phyloP scores from a whole-genome alignment of 1,140 invertebrate species.

The Aricia agestis region DNA sequence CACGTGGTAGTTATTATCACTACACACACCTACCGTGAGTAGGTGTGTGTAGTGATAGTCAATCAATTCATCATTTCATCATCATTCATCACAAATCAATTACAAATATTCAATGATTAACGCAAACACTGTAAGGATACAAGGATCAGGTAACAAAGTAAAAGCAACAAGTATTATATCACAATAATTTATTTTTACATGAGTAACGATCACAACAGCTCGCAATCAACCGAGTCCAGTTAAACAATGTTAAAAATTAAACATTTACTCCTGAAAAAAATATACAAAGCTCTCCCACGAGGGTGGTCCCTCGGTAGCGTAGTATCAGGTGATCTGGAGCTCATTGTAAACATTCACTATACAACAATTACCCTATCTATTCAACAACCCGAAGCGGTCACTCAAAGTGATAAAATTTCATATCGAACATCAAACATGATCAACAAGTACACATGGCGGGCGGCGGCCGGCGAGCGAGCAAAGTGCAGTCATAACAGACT shows the following conservation, averaged over 20 bases:
- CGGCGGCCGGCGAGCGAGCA: not conserved
- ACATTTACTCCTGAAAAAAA: constrained; percentile 41
- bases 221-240: constrained; percentile 50
- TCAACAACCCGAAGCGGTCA: constrained; percentile 58
- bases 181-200: constrained; percentile 76
- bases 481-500: not conserved
- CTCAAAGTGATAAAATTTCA: constrained; percentile 59
- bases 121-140: no score
- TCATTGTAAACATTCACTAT: constrained; percentile 34
- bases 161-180: constrained; percentile 51
- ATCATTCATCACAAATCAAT: no score
- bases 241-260: constrained; percentile 51
- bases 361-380: constrained; percentile 57
- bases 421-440: constrained; percentile 46
- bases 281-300: constrained; percentile 23
- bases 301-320: not conserved
- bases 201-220: constrained; percentile 70
- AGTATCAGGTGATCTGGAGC: not conserved
- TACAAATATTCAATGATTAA: no score
- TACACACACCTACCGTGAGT: no score
- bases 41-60: no score
- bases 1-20: no score
- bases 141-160: not conserved
- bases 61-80: no score
- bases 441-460: constrained; percentile 36